phyloP scores from a whole-genome alignment of 2,797 vertebrate species.

The Lagodon rhomboides region DNA sequence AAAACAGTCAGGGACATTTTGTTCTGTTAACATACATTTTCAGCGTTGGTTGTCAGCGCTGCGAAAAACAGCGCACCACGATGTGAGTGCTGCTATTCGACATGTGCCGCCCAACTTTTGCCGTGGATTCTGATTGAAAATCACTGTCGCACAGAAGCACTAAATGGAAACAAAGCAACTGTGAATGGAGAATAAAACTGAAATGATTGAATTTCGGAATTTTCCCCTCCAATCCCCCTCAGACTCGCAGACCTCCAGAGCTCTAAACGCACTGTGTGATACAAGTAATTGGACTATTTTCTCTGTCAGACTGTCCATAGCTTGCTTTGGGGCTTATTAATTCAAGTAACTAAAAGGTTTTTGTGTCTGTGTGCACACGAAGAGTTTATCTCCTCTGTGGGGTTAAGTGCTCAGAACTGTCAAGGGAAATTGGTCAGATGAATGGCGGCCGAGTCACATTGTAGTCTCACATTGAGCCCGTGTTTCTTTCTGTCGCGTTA shows the following conservation, averaged over 20 bases:
- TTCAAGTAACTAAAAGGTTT: slow-evolving; percentile 77
- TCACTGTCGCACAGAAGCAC: slow-evolving; percentile 43
- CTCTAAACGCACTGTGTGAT: slow-evolving; percentile 55
- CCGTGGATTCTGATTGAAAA: slow-evolving; percentile 59
- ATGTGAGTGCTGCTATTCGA: slow-evolving; percentile 30
- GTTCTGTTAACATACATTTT: slow-evolving; percentile 17
- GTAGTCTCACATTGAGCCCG: slow-evolving; percentile 6
- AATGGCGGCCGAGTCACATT: slow-evolving; percentile 42
- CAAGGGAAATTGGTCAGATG: slow-evolving; percentile 79
- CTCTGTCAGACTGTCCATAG: slow-evolving; percentile 54
- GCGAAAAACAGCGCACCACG: not conserved
- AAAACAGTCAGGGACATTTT: slow-evolving; percentile 39
- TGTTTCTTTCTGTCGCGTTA: slow-evolving; percentile 9
- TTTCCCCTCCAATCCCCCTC: slow-evolving; percentile 51
- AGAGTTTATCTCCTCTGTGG: slow-evolving; percentile 80
- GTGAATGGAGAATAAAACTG: slow-evolving; percentile 63
- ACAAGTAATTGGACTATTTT: slow-evolving; percentile 76
- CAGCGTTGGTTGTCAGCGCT: not conserved
- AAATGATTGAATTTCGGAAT: slow-evolving; percentile 72
- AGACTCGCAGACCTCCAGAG: slow-evolving; percentile 51
- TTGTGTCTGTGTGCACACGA: not conserved
- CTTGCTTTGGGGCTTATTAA: slow-evolving; percentile 70
- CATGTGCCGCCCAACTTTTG: slow-evolving; percentile 25
- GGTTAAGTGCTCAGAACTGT: slow-evolving; percentile 71
- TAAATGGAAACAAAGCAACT: slow-evolving; percentile 62